phyloP scores from a whole-genome alignment of 2,888 invertebrate genomes.

The Leucophenga maculata region DNA sequence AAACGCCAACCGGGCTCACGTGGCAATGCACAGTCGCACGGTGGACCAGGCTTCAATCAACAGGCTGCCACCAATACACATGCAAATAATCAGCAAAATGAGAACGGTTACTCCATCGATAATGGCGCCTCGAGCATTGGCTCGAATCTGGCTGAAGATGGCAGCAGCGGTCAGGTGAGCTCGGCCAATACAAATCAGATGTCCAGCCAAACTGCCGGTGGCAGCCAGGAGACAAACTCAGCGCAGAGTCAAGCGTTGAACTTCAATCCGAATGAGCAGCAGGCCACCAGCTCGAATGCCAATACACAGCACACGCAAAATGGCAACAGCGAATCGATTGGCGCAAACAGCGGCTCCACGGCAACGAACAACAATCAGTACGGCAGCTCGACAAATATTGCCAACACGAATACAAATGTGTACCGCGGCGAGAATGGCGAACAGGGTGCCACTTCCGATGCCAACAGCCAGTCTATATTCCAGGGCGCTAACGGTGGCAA shows the following conservation, averaged over 20 bases:
- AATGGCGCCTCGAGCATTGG: constrained; percentile 69
- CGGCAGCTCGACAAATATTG: constrained; percentile 62
- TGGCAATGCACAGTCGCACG: constrained; percentile 56
- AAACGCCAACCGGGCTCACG: constrained; percentile 38
- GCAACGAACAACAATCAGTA: constrained; percentile 57
- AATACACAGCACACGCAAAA: constrained; percentile 56
- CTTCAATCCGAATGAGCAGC: constrained; percentile 58
- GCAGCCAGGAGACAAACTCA: constrained; percentile 52
- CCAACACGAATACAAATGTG: constrained; percentile 62
- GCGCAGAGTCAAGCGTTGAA: constrained; percentile 70
- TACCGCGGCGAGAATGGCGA: constrained; percentile 51
- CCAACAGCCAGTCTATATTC: constrained; percentile 66
- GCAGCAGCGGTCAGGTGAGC: constrained; percentile 66
- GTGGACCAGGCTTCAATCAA: constrained; percentile 57
- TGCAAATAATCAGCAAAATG: constrained; percentile 47
- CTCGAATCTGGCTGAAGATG: constrained; percentile 67
- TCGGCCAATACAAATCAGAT: constrained; percentile 69
- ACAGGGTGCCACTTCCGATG: constrained; percentile 56
- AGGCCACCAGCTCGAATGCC: constrained; percentile 66
- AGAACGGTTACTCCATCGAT: constrained; percentile 48
- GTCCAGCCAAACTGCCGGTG: constrained; percentile 47
- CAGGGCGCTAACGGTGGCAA: constrained; percentile 61
- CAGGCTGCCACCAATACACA: constrained; percentile 68
- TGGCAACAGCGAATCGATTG: constrained; percentile 49
- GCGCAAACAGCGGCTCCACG: constrained; percentile 62